A percentile compares a stretch with the other conserved stretches of the same genome.
These are phyloP conservation scores for Drosophila ficusphila DNA, from an alignment of 1,140 invertebrate species.

Conservation along the genomic window DNA sequence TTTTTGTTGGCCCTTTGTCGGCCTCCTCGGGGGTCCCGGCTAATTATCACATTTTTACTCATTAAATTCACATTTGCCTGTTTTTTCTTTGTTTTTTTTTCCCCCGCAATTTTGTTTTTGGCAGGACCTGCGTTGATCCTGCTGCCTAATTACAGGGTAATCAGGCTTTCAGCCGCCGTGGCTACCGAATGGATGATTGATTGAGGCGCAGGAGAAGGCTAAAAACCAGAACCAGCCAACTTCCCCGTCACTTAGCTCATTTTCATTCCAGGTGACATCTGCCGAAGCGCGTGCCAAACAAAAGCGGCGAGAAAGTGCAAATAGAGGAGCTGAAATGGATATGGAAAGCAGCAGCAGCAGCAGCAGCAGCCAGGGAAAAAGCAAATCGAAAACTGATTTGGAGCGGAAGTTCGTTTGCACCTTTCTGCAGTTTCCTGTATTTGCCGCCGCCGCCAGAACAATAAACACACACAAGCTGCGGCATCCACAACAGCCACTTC, in stretches of 20 bases:
- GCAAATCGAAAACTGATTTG: constrained; percentile 82
- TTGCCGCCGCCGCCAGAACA: constrained; percentile 45
- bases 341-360: constrained; percentile 49
- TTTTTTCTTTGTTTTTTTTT: constrained; percentile 4
- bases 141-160: constrained; percentile 63
- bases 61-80: constrained; percentile 78
- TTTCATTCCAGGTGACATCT: constrained; percentile 35
- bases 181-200: constrained; percentile 56
- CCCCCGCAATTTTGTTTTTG: constrained; percentile 19
- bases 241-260: background rate
- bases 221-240: background rate
- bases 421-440: constrained; percentile 82
- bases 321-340: constrained; percentile 53
- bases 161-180: constrained; percentile 70
- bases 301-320: constrained; percentile 31
- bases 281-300: constrained; percentile 41
- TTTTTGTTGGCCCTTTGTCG: constrained; percentile 58
- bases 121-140: constrained; percentile 44
- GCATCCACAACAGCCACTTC: constrained; percentile 16
- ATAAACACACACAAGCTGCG: constrained; percentile 41
- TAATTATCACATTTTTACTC: constrained; percentile 83
- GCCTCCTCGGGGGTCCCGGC: constrained; percentile 53
- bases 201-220: constrained; percentile 1
- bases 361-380: constrained; percentile 60
- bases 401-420: constrained; percentile 82